Evolutionary conservation across 2,797 vertebrate genomes (phyloP), one percentile per base, ranked within the genome.

Genomic region (Parambassis ranga): DNA sequence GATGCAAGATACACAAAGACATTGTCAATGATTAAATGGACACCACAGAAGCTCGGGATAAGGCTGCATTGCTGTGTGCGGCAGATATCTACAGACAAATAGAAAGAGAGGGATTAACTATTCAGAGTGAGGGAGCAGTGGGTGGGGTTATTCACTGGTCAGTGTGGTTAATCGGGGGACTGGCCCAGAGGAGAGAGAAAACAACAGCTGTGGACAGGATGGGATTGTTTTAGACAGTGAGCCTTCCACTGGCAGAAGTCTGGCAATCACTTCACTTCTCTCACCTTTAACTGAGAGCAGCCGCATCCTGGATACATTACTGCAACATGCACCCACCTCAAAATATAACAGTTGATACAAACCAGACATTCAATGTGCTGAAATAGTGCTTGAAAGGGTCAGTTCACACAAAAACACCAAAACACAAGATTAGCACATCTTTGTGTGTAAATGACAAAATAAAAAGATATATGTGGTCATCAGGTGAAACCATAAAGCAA

Each of bases 191-290:
- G 57, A 56, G 36, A 63, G 53, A 65, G 77, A 83, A 84, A 86
- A 87, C 86, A 90, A 86, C 89, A 91, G 87, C 85, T 91, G 89
- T 79, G 78, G 62, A 30, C 44, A 66, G 72, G 77, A 81, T 59
- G 74, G 74, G 73, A 74, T 75, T 67, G 70, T 83, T 84, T 66
- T 27, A 71, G 60, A 83, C 69, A 63, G 33, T 8, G 50, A 81
- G 74, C n/a, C 44, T 52, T 36, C n/a, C 24, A 3, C 53, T 76
- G 85, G 77, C 80, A 86, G 72, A 65, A 72, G 52, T 51, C 70
- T 88, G 86, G 87, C 83, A 69, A 32, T 28, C 58, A 19, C 66
- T 46, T 57, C 20, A 2, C 51, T 83, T 86, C 65, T 87, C 75
- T 81, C 85, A 83, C 79, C 76, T 84, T 75, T 78, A 47, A 50